Evolutionary conservation across 2,888 invertebrate species (phyloP), one percentile per base, ranked within the genome.

Genomic region (Aphidoletes aphidimyza): DNA sequence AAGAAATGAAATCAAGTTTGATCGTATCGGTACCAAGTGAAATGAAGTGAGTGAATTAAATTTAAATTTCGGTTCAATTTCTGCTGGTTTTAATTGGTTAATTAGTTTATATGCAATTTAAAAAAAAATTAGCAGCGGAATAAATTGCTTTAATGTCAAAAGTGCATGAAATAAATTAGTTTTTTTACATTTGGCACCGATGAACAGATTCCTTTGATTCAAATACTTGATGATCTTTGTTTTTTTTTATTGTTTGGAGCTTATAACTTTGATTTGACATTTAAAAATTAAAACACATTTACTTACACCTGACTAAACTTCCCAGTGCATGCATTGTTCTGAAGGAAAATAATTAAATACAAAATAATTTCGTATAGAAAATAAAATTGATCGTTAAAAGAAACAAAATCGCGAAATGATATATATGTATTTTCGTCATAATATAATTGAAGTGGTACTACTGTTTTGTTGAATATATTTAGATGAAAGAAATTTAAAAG

Each of bases 291-390:
- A 54, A 37, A 83, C 37, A 83, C 49, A 42, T 86, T 90, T 95
- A 96, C 96, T 96, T 95, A 96, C 96, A 96, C 94, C 94, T 94
- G 91, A 95, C 94, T 91, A 96, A 93, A 90, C 94, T 93, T 92
- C 94, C 95, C 93, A 96, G 93, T 91, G 95, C 96, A 94, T 95
- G 95, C 94, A 95, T 93, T 91, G 95, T 93, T 93, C 95, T 94
- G 91, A 83, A 49, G 59, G 84, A 78, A 78, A 26, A 22, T 83
- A 78, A 36, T 19, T 69, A 85, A 85, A 17, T 78, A 84, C 39
- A 78, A 83, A n/a, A 83, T 59, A 36, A 85, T n/a, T 45, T 37
- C n/a, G n/a, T n/a, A 26, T 36, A 49, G 22, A 17, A 8, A 26
- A 78, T 3, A 26, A 54, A 69, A 69, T 69, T 5, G n/a, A 69